phyloP scores from a whole-genome alignment of 1,140 invertebrate species.

The Gryon sp. region DNA sequence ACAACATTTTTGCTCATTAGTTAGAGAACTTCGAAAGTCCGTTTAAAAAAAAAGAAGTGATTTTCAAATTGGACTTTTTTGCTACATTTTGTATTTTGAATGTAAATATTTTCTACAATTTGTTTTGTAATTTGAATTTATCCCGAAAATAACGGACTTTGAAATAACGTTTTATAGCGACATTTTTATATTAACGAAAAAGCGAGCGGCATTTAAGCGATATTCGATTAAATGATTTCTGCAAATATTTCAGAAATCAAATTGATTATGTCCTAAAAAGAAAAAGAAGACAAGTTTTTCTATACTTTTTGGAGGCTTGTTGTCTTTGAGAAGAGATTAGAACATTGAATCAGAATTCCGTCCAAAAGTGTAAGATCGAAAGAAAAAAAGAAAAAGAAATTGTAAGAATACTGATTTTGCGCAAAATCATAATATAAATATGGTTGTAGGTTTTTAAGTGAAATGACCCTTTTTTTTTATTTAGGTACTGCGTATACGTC shows the following conservation, averaged over 20 bases:
- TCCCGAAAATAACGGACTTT: too few relatives aligned
- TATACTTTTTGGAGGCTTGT: neutral
- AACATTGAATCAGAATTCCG: constrained; percentile 62
- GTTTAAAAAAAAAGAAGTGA: too few relatives aligned
- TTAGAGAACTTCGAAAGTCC: too few relatives aligned
- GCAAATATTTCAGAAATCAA: constrained; percentile 1
- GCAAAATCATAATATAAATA: constrained; percentile 36
- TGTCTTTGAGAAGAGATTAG: neutral
- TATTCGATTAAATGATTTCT: constrained; percentile 2
- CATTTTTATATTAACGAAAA: too few relatives aligned
- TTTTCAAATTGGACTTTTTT: too few relatives aligned
- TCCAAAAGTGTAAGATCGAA: constrained; percentile 59
- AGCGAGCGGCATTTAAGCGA: constrained; percentile 36
- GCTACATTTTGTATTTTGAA: too few relatives aligned
- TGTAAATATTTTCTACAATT: too few relatives aligned
- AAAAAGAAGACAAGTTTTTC: neutral
- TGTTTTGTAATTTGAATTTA: too few relatives aligned
- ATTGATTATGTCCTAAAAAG: too few relatives aligned
- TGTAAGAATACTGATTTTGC: constrained; percentile 12
- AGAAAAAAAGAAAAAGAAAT: neutral
- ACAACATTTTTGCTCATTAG: constrained; percentile 46
- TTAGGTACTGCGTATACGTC: constrained; percentile 9
- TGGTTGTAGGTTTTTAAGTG: constrained; percentile 24
- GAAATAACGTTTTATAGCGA: too few relatives aligned
- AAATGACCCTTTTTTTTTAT: constrained; percentile 15